phyloP scores from a whole-genome alignment of 1,140 invertebrate genomes.

The Drosophila azteca region DNA sequence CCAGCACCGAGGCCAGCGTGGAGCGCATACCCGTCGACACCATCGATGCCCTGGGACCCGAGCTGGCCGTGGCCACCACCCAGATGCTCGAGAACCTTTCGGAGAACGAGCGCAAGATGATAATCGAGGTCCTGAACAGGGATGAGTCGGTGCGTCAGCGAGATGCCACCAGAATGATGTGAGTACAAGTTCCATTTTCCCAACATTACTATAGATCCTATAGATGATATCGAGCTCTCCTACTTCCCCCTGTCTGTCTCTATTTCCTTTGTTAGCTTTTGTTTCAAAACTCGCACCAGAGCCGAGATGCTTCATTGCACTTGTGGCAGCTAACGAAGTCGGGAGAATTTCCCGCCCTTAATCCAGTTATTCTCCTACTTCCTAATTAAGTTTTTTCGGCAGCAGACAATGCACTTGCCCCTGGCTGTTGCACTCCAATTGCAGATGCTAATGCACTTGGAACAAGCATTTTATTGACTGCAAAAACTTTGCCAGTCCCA shows the following conservation, averaged over 20 bases:
- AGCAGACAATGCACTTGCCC: conserved; percentile 19
- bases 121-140: conserved; percentile 81
- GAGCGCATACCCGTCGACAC: conserved; percentile 77
- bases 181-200: too few relatives aligned
- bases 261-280: conserved; percentile 33
- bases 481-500: conserved; percentile 17
- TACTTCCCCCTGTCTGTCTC: conserved; percentile 2
- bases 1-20: conserved; percentile 62
- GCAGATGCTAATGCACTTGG: conserved; percentile 59
- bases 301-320: conserved; percentile 17
- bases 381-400: conserved; percentile 55
- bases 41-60: conserved; percentile 76
- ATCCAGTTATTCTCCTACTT: conserved; percentile 16
- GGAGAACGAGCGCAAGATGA: conserved; percentile 83
- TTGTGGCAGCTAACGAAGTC: conserved; percentile 19
- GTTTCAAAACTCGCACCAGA: conserved; percentile 39
- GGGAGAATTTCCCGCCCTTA: conserved; percentile 8
- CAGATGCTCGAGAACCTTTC: conserved; percentile 82
- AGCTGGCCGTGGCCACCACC: conserved; percentile 75
- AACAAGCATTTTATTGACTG: conserved; percentile 46
- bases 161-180: conserved; percentile 83
- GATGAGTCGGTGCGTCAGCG: conserved; percentile 81
- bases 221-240: neutral
- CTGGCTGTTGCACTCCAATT: conserved; percentile 1
- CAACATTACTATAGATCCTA: too few relatives aligned